Percentiles rank a stretch among this genome's conserved stretches.
Evolutionary conservation across 2,888 invertebrate genomes (phyloP).

Genomic region (Acleris literana): DNA sequence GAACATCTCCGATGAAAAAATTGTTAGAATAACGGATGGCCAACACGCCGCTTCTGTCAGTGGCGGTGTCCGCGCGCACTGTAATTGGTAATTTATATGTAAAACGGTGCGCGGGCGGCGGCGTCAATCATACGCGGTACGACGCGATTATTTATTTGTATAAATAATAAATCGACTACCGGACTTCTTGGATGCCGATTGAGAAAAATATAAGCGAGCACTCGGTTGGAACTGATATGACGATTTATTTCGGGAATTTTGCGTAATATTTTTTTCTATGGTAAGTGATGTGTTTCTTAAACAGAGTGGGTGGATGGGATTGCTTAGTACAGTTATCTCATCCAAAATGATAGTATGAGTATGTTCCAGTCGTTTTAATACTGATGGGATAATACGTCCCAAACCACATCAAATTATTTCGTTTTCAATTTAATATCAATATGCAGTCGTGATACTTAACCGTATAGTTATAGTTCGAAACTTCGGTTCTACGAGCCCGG

Average conservation of each 20-base stretch:
- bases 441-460: too few species aligned
- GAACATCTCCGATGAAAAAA: not conserved
- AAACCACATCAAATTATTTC: too few species aligned
- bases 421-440: too few species aligned
- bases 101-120: slow-evolving; percentile 69
- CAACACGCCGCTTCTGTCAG: slow-evolving; percentile 54
- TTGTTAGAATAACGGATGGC: slow-evolving; percentile 37
- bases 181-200: slow-evolving; percentile 17
- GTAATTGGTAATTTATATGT: slow-evolving; percentile 80
- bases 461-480: too few species aligned
- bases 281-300: too few species aligned
- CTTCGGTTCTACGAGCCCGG: too few species aligned
- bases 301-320: too few species aligned
- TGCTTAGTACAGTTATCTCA: too few species aligned
- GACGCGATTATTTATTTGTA: slow-evolving; percentile 46
- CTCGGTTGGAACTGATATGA: slow-evolving; percentile 5
- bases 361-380: too few species aligned
- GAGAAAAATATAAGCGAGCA: not conserved
- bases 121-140: slow-evolving; percentile 60
- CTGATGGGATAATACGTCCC: too few species aligned
- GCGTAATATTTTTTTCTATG: not conserved
- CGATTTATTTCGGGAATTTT: slow-evolving; percentile 8
- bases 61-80: slow-evolving; percentile 43
- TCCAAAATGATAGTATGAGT: too few species aligned
- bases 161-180: slow-evolving; percentile 41